Evolutionary conservation across 2,113 vertebrate genomes (phyloP).

Genomic region (Leiothrix lutea): DNA sequence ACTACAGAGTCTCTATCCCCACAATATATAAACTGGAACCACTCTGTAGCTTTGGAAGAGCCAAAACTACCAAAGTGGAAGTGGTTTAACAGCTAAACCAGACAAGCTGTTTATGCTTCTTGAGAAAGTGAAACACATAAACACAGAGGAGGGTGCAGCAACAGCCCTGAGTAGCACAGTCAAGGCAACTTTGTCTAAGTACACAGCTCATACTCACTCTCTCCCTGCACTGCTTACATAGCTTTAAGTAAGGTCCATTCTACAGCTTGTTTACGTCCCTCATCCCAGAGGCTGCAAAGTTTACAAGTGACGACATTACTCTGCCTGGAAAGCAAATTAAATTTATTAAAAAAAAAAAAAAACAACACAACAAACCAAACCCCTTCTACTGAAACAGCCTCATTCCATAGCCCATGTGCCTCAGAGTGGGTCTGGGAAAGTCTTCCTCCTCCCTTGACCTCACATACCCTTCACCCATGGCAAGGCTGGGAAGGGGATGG

Average conservation of each 20-base stretch:
- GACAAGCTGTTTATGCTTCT: background rate
- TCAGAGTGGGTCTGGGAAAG: background rate
- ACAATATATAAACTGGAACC: background rate
- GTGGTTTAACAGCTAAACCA: background rate
- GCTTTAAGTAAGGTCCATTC: background rate
- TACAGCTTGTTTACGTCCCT: background rate
- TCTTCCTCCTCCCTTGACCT: background rate
- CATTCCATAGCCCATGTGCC: background rate
- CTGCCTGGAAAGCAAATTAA: slow-evolving; percentile 27
- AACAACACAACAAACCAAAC: fast-evolving
- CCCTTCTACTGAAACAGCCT: background rate
- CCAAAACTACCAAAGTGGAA: background rate
- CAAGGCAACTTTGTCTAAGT: background rate
- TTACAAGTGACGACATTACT: background rate
- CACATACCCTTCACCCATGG: background rate
- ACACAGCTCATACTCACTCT: background rate
- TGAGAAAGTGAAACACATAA: background rate
- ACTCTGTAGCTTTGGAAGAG: background rate
- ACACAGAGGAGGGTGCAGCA: background rate
- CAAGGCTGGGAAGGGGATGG: background rate
- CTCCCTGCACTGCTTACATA: background rate
- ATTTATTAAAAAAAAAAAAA: background rate
- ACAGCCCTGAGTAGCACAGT: background rate
- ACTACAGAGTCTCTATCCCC: background rate
- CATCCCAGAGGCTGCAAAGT: background rate